A percentile compares a stretch with the other conserved stretches of the same genome.
Evolutionary conservation across 2,797 vertebrate genomes (phyloP).

Genomic region (Betta splendens): DNA sequence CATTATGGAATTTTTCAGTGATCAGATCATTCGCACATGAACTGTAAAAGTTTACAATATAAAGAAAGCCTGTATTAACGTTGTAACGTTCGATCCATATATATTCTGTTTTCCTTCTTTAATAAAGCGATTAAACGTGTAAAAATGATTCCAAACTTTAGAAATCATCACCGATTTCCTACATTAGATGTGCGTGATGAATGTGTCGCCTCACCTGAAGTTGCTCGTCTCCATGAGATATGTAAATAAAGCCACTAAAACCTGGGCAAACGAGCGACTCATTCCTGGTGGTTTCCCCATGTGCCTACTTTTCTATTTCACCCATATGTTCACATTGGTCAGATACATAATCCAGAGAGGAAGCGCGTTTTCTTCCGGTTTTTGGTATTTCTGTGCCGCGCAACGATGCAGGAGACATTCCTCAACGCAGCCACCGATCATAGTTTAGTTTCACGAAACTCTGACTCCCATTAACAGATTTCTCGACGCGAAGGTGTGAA

Average conservation of each 20-base stretch:
- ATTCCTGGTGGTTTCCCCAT: constrained; percentile 92
- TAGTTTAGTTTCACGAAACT: constrained; percentile 74
- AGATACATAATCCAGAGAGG: constrained; percentile 75
- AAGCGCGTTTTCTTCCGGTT: constrained; percentile 59
- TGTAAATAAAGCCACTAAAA: constrained; percentile 93
- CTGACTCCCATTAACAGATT: constrained; percentile 44
- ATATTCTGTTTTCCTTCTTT: neutral
- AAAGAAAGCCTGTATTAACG: constrained; percentile 27
- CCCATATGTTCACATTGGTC: constrained; percentile 77
- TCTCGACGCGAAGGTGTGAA: constrained; percentile 35
- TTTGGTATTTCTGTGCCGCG: constrained; percentile 60
- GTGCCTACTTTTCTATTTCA: constrained; percentile 78
- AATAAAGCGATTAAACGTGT: neutral
- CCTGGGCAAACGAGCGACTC: constrained; percentile 90
- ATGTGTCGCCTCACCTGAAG: constrained; percentile 89
- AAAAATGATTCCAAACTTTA: constrained; percentile 19
- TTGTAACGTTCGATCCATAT: constrained; percentile 13
- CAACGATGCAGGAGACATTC: constrained; percentile 69
- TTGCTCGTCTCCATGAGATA: constrained; percentile 91
- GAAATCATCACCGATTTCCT: neutral
- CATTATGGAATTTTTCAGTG: neutral
- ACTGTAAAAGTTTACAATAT: constrained; percentile 4
- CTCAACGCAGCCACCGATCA: constrained; percentile 71
- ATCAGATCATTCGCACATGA: neutral
- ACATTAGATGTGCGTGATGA: neutral